Base-by-base conservation (phyloP, 1,140 invertebrate species). In the Battus philenor region DNA sequence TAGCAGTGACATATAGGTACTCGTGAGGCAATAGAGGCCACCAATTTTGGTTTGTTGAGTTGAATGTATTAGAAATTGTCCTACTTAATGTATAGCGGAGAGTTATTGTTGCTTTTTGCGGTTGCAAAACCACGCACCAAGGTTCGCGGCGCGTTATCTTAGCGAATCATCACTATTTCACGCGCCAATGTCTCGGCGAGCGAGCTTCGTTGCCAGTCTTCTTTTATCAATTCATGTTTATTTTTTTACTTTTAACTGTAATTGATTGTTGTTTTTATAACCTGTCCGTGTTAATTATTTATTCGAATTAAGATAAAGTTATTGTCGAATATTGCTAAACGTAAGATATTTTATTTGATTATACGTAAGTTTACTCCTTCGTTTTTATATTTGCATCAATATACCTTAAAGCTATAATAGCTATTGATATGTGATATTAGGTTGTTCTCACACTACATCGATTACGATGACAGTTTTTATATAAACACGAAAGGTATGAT, bases 41-140 rank as follows among this genome's bases (percentile, higher is more conserved):
- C 46, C 38, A 50, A 61, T 59, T 68, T 60, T 65, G 54, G 45
- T 45, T 33, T 61, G 46, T 55, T 34, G 48, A 60, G 47, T 54
- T 60, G 60, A 73, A 67, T 74, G 64, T 54, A 72, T 72, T 72
- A 74, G 68, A 72, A 77, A 74, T 65, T 77, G 73, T 56, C 66
- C 73, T 57, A 68, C 55, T 67, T 77, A 56, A 36, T 62, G 52
- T 48, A 43, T 49, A 11, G 17, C 48, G 50, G 49, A 60, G 31
- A 57, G 57, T 61, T 41, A 59, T 68, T 65, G 50, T 59, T 54
- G 49, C 5, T 66, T 60, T 66, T 43, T 39, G 39, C 43, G 46
- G 36, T 51, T 63, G 50, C 54, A 51, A 60, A 60, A 57, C 33
- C 30, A 47, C 50, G 44, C 47, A 50, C 50, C 43, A 50, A 44